Evolutionary conservation across 2,888 invertebrate genomes (phyloP).

Genomic region (Hesperia comma): DNA sequence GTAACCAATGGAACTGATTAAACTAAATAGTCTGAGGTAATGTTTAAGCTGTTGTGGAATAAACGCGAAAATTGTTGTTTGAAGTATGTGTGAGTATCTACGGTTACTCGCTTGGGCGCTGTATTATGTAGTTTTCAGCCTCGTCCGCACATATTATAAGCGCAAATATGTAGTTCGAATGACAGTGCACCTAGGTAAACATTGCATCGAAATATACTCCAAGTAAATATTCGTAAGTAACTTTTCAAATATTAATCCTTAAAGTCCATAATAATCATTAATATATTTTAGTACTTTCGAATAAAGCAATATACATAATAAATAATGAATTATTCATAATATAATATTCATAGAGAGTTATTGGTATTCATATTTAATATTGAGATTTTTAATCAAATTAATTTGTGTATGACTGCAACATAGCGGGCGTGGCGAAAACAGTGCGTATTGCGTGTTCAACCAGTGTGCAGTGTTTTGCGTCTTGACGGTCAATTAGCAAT

Average conservation of each 20-base stretch:
- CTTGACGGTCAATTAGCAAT: constrained; percentile 59
- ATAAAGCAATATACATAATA: constrained; percentile 30
- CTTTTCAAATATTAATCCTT: constrained; percentile 23
- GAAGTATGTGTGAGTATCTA: constrained; percentile 50
- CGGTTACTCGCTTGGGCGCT: constrained; percentile 39
- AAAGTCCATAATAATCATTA: constrained; percentile 30
- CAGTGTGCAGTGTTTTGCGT: constrained; percentile 66
- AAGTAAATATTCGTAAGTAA: constrained; percentile 34
- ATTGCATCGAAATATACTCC: constrained; percentile 35
- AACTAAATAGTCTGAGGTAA: constrained; percentile 70
- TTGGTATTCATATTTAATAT: constrained; percentile 28
- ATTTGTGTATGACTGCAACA: constrained; percentile 10
- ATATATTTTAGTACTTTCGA: constrained; percentile 33
- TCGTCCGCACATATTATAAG: constrained; percentile 34
- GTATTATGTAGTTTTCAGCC: constrained; percentile 35
- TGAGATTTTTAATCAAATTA: constrained; percentile 28
- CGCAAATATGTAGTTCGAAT: constrained; percentile 23
- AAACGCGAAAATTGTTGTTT: constrained; percentile 70
- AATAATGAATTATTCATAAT: constrained; percentile 17
- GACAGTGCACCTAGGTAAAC: constrained; percentile 30
- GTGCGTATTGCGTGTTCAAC: constrained; percentile 43
- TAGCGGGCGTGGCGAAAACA: constrained; percentile 41
- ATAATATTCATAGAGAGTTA: constrained; percentile 30
- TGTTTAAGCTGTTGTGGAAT: constrained; percentile 49
- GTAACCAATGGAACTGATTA: constrained; percentile 65